phyloP scores from a whole-genome alignment of 2,113 vertebrate species.

The Neomonachus schauinslandi region DNA sequence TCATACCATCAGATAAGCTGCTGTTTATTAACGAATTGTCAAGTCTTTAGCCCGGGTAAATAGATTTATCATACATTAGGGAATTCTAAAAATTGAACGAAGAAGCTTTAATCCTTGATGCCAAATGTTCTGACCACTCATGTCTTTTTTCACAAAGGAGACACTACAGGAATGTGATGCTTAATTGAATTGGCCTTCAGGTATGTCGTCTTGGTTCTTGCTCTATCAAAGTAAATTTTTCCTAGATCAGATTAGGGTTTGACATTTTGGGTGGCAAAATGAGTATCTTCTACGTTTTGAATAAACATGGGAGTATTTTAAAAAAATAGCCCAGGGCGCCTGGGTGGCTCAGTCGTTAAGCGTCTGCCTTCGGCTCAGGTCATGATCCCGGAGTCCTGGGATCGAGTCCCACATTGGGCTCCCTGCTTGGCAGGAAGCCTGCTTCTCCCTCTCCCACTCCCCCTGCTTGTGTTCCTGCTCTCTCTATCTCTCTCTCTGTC shows the following conservation, averaged over 20 bases:
- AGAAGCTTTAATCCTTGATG: neutral
- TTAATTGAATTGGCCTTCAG: neutral
- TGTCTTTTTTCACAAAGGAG: neutral
- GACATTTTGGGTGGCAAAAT: neutral
- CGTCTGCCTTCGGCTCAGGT: too few relatives aligned
- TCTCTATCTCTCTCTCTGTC: too few relatives aligned
- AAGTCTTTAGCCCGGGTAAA: neutral
- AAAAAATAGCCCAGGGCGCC: neutral
- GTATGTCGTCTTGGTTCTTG: neutral
- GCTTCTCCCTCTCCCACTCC: too few relatives aligned
- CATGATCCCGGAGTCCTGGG: too few relatives aligned
- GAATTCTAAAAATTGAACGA: neutral
- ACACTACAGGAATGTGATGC: neutral
- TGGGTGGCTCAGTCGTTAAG: too few relatives aligned
- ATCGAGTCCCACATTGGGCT: too few relatives aligned
- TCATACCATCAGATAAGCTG: neutral
- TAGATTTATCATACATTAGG: neutral
- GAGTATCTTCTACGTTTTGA: neutral
- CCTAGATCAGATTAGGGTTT: neutral
- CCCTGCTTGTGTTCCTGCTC: too few relatives aligned
- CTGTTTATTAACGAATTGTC: neutral
- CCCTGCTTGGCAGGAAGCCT: too few relatives aligned
- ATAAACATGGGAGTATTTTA: neutral
- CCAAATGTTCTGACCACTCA: neutral
- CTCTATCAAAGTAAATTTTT: neutral